These are phyloP conservation scores for Strigamia transsilvanica DNA, from an alignment of 2,888 invertebrate genomes.

Conservation along the genomic window DNA sequence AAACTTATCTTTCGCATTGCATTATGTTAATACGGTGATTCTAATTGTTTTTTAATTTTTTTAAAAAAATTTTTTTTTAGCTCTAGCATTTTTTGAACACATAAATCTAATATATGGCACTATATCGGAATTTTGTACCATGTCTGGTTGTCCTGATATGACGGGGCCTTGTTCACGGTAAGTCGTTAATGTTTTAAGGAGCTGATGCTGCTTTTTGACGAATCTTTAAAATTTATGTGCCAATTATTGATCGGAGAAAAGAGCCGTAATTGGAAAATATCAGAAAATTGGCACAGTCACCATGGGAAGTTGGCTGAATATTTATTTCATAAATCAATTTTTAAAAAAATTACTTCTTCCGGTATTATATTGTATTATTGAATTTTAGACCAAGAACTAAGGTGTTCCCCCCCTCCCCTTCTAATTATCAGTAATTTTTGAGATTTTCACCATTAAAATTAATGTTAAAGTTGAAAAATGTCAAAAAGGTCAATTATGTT, in stretches of 20 bases:
- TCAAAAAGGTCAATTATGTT: too few species aligned
- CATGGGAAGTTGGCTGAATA: neutral
- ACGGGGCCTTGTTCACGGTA: slow-evolving; percentile 93
- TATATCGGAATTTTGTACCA: slow-evolving; percentile 98
- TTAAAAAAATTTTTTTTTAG: slow-evolving; percentile 66
- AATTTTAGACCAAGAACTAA: too few species aligned
- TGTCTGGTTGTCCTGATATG: slow-evolving; percentile 95
- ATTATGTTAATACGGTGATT: neutral
- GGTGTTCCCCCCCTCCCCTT: too few species aligned
- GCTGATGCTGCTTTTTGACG: neutral
- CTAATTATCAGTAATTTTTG: too few species aligned
- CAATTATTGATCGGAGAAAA: slow-evolving; percentile 10
- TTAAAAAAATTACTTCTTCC: neutral
- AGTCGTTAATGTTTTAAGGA: slow-evolving; percentile 59
- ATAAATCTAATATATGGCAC: slow-evolving; percentile 98
- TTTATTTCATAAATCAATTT: neutral
- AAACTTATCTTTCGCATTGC: too few species aligned
- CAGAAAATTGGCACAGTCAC: slow-evolving; percentile 11
- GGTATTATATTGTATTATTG: too few species aligned
- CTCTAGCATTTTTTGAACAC: slow-evolving; percentile 97
- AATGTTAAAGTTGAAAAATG: too few species aligned
- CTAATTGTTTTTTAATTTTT: slow-evolving; percentile 16
- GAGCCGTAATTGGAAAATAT: neutral
- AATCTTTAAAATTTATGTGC: neutral
- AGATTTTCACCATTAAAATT: too few species aligned